These are phyloP conservation scores for Coccyzus lansbergi DNA, from an alignment of 2,797 vertebrate species.

Conservation along the genomic window DNA sequence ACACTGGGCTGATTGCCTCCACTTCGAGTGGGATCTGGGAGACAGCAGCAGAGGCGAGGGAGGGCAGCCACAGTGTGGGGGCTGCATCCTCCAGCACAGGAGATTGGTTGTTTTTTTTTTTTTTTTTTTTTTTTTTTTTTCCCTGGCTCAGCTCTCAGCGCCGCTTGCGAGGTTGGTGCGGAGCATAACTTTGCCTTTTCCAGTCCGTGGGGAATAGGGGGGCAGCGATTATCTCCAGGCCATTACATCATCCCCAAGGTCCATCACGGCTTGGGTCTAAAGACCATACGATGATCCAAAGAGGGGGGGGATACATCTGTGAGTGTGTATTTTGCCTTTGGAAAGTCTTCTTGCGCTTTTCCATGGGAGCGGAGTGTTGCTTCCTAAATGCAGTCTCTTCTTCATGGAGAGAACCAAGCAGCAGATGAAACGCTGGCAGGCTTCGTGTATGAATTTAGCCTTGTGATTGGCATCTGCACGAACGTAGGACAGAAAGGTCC, in stretches of 20 bases:
- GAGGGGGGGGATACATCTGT: background rate
- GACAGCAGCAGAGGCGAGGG: background rate
- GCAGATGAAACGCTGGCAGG: background rate
- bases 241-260: constrained; percentile 17
- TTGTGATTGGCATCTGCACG: background rate
- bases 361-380: background rate
- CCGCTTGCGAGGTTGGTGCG: background rate
- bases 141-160: background rate
- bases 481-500: background rate
- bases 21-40: constrained; percentile 55
- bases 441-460: background rate
- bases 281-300: background rate
- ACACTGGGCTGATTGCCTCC: constrained; percentile 54
- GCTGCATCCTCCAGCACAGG: background rate
- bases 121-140: too few species aligned
- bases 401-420: background rate
- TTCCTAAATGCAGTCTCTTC: background rate
- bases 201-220: background rate
- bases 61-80: background rate
- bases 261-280: background rate
- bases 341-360: background rate
- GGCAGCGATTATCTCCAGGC: background rate
- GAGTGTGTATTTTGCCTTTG: background rate
- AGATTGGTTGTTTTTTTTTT: too few species aligned
- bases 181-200: constrained; percentile 61